Evolutionary conservation across 2,797 vertebrate genomes (phyloP), one percentile per base, ranked within the genome.

Genomic region (Ispidina picta): DNA sequence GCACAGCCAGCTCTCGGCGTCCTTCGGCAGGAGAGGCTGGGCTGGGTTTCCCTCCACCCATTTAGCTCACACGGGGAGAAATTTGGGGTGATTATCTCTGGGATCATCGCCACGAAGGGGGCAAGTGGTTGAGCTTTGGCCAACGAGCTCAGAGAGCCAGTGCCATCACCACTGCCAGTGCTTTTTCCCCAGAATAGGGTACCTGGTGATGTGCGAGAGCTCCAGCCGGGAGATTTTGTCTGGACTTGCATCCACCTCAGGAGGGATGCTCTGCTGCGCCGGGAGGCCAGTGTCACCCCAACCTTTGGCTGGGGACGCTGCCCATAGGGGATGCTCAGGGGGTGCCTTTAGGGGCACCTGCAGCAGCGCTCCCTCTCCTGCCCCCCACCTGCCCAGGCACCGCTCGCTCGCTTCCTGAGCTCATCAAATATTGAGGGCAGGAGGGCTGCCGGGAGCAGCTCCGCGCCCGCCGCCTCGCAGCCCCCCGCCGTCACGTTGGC

Each of bases 401-500:
- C 7, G 35, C 62, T 72, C 12, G 17, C 84, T 52, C 6, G 12
- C 23, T 79, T 65, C 65, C 92, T 18, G 70, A 80, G 90, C 90
- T 88, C 92, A 86, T 88, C 81, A 66, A 58, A 86, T 92, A 93
- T 86, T 48, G 92, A 95, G 94, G 94, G 94, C 94, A 92, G 90
- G 89, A 90, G 89, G 48, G 84, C 25, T 78, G 91, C 49, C 73
- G 70, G 93, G 86, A 86, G 65, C 51, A 41, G 52, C 85, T 35
- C 59, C 26, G 46, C 22, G 77, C 90, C 81, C 73, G 82, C 90
- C 29, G 79, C 90, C 86, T 6, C 80, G 76, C 90, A 91, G 91
- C 89, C 90, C 90, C 90, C 90, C 92, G 74, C 87, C 82, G 84
- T 95, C 94, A 95, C 94, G 94, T 92, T 46, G 94, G 92, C 87